Evolutionary conservation across 2,113 vertebrate species (phyloP).

Genomic region (Zingel zingel): DNA sequence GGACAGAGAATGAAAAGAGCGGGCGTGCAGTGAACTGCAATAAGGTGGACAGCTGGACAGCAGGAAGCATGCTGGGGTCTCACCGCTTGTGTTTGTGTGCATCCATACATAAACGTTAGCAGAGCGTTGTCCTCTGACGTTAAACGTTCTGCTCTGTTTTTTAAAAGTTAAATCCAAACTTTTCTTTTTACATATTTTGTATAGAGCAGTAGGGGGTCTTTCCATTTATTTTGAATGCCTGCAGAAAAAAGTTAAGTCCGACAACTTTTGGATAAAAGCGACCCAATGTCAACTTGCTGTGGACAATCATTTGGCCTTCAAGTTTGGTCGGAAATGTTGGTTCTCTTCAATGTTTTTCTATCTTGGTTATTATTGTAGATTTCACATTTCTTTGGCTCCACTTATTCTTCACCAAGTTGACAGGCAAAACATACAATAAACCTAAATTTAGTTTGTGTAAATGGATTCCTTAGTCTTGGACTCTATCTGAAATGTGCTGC

Average conservation of each 20-base stretch:
- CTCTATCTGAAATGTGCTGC: background rate
- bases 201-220: background rate
- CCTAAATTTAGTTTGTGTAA: background rate
- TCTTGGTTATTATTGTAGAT: background rate
- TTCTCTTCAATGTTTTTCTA: background rate
- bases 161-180: constrained; percentile 37
- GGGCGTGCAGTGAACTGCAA: constrained; percentile 76
- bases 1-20: constrained; percentile 47
- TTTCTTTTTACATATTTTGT: constrained; percentile 12
- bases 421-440: background rate
- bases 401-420: constrained; percentile 1
- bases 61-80: constrained; percentile 68
- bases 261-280: no score
- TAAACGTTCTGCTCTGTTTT: constrained; percentile 44
- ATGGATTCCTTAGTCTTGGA: background rate
- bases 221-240: no score
- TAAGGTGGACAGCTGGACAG: constrained; percentile 85
- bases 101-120: constrained; percentile 58
- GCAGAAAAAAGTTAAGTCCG: no score
- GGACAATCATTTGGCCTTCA: no score
- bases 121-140: constrained; percentile 47
- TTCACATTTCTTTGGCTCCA: background rate
- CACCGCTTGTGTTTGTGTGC: constrained; percentile 68
- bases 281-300: no score
- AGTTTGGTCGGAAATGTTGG: no score